Evolutionary conservation across 92 coral and sea anemone species (phyloP).

Genomic region (Plumapathes pennacea): DNA sequence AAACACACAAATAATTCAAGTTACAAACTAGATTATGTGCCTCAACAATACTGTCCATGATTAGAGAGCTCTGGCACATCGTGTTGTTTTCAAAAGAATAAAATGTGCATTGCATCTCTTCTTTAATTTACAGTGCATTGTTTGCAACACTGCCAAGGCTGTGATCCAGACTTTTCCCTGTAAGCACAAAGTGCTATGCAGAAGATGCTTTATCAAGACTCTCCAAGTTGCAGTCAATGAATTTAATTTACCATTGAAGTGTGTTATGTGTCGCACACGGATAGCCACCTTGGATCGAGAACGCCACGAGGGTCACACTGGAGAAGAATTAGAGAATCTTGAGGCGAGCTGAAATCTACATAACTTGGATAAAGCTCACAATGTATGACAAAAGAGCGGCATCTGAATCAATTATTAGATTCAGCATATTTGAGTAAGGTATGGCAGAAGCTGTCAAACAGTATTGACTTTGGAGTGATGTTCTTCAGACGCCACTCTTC

Average conservation of each 20-base stretch:
- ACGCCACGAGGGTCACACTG: slow-evolving; percentile 65
- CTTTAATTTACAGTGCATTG: slow-evolving; percentile 65
- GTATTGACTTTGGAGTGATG: too few relatives aligned
- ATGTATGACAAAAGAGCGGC: too few relatives aligned
- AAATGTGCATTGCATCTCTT: neutral
- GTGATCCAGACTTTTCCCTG: slow-evolving; percentile 87
- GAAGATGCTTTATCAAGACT: slow-evolving; percentile 78
- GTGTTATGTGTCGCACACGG: slow-evolving; percentile 82
- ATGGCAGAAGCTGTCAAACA: too few relatives aligned
- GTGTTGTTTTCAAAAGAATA: neutral
- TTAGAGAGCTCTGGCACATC: too few relatives aligned
- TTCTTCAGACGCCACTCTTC: too few relatives aligned
- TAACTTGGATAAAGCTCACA: too few relatives aligned
- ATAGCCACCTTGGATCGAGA: slow-evolving; percentile 83
- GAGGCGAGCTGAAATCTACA: too few relatives aligned
- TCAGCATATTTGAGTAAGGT: too few relatives aligned
- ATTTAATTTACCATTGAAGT: slow-evolving; percentile 79
- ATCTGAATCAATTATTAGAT: too few relatives aligned
- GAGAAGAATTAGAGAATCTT: too few relatives aligned
- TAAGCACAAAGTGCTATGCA: slow-evolving; percentile 73
- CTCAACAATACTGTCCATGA: too few relatives aligned
- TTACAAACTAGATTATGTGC: too few relatives aligned
- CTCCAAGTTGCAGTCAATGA: slow-evolving; percentile 90
- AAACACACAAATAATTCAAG: neutral
- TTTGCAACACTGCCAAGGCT: slow-evolving; percentile 85